Evolutionary conservation across 35 echinoderm and acorn worm species (phyloP).

Genomic region (Lytechinus variegatus): DNA sequence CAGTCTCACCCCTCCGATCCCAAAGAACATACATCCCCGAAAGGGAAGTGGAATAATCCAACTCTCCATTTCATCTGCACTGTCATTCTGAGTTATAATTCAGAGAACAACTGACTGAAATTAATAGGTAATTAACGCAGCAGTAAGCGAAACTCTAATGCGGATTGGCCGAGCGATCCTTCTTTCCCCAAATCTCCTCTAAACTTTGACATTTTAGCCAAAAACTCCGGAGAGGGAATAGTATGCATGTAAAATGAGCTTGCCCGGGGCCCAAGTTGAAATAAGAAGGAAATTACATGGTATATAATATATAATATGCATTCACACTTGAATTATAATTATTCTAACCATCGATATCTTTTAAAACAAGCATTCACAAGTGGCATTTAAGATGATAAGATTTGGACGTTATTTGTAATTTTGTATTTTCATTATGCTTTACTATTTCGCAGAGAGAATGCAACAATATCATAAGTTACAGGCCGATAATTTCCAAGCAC

Average conservation of each 20-base stretch:
- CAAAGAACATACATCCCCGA: not conserved
- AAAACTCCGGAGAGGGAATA: constrained; percentile 30
- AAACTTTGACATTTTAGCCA: constrained; percentile 57
- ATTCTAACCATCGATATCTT: not conserved
- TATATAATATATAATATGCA: not conserved
- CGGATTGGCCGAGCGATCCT: not conserved
- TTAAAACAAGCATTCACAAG: too few species aligned
- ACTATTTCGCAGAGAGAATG: too few species aligned
- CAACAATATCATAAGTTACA: too few species aligned
- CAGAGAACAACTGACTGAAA: not conserved
- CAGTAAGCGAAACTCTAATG: constrained; percentile 13
- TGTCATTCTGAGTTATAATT: not conserved
- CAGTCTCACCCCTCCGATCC: not conserved
- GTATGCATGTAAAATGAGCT: constrained; percentile 50
- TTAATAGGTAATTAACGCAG: constrained; percentile 22
- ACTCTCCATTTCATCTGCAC: not conserved
- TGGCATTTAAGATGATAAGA: too few species aligned
- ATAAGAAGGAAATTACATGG: not conserved
- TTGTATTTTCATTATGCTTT: too few species aligned
- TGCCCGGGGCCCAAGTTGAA: not conserved
- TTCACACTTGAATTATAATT: not conserved
- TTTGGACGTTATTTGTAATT: too few species aligned
- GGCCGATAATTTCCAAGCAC: too few species aligned
- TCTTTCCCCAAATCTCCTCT: constrained; percentile 45
- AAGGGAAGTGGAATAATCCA: not conserved